Evolutionary conservation across 53 echinoderm and acorn worm genomes (phyloP), one percentile per base, ranked within the genome.

Genomic region (Hippasteria phrygiana): DNA sequence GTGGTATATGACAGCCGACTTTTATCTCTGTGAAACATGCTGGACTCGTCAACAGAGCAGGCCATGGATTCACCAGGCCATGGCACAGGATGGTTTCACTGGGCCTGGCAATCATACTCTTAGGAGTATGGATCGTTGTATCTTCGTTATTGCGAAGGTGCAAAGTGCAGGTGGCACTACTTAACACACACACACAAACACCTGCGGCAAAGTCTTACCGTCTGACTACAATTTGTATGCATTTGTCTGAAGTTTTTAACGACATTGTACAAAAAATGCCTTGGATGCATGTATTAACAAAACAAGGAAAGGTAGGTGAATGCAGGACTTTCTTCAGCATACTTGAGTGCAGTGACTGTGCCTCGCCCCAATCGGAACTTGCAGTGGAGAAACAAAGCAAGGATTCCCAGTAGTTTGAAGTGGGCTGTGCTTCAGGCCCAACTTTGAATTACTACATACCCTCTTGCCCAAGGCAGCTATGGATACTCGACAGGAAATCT

Each of bases 171-270:
- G 32, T 62, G 42, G 20, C 78, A 59, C 56, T 78, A 78, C 78
- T 55, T 55, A 59, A 17, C 37, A n/a, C 17, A 38, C 38, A 12
- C 14, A 32, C 34, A 27, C 40, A n/a, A 22, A 38, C 38, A 12
- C 14, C 67, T 66, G 41, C 40, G 78, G 78, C 55, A 41, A 34
- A 55, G 24, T 76, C 76, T 76, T 78, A 56, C 36, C 77, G 12
- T 24, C 40, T 8, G 36, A 72, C 33, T 37, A 35, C 56, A 18
- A 56, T 78, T 78, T 76, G 18, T 2, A 75, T 50, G 75, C 47
- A 48, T 14, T 75, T 50, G 46, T 33, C 43, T 26, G 32, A 31
- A 10, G 76, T 36, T 76, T 20, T 59, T 56, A 26, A 43, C n/a
- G 42, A 72, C n/a, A 72, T 34, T 40, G 43, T 42, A 24, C 42